Conservation (phyloP, 1,140 invertebrate species). For the Drosophila cardini region DNA sequence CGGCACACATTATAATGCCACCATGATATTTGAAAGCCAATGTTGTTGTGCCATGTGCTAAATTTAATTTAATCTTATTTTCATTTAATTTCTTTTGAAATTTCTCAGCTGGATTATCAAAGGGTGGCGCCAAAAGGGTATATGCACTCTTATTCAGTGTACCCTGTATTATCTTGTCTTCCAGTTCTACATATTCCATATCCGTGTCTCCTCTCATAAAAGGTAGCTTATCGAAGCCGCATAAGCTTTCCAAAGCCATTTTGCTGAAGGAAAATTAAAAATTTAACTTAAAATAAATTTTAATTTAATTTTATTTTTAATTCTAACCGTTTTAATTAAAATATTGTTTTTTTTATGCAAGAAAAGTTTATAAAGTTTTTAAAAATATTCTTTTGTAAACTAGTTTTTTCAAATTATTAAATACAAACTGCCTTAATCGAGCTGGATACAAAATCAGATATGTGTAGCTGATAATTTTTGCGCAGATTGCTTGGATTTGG, state of each 20-base stretch:
- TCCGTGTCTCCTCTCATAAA: conserved; percentile 83
- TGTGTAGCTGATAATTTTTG: too few species aligned
- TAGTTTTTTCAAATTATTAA: too few species aligned
- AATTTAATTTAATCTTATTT: conserved; percentile 93
- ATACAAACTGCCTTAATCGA: too few species aligned
- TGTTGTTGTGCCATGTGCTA: conserved; percentile 98
- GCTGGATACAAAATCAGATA: too few species aligned
- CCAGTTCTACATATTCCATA: conserved; percentile 50
- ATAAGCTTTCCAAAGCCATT: conserved; percentile 88
- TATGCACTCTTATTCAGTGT: conserved; percentile 87
- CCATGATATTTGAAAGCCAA: conserved; percentile 95
- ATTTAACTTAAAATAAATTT: too few species aligned
- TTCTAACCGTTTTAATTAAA: too few species aligned
- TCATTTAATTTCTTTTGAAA: conserved; percentile 86
- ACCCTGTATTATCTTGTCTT: conserved; percentile 53
- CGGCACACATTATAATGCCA: conserved; percentile 97
- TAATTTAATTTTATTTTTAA: too few species aligned
- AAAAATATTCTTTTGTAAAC: too few species aligned
- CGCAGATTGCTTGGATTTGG: background rate
- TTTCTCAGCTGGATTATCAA: conserved; percentile 86
- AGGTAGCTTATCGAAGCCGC: conserved; percentile 86
- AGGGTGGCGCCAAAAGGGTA: conserved; percentile 88
- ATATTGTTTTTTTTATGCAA: too few species aligned
- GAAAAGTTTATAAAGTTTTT: too few species aligned
- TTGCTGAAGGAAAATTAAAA: background rate